Percentiles rank a stretch among this genome's conserved stretches.
These are phyloP conservation scores for Bettongia penicillata DNA, from an alignment of 2,113 vertebrate species.

Conservation along the genomic window DNA sequence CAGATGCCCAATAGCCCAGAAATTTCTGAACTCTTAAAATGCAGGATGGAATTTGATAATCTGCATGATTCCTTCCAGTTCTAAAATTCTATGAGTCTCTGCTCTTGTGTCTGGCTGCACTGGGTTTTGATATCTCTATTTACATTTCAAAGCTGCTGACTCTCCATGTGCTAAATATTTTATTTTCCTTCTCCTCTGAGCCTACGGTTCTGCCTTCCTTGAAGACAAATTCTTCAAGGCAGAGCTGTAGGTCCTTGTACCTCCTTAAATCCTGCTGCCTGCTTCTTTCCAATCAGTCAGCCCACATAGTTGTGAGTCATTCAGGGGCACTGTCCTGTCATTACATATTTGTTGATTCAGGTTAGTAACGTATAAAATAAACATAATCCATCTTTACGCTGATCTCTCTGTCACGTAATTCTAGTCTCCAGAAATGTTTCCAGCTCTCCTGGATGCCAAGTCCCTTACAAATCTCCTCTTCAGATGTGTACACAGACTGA, in stretches of 20 bases:
- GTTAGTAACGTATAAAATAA: conserved; percentile 42
- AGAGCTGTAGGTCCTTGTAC: conserved; percentile 64
- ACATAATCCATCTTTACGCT: conserved; percentile 51
- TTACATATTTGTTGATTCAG: conserved; percentile 65
- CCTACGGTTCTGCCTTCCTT: conserved; percentile 63
- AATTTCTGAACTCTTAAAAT: background rate
- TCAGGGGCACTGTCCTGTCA: conserved; percentile 52
- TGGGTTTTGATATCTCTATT: background rate
- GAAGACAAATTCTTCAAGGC: conserved; percentile 55
- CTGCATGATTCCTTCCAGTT: background rate
- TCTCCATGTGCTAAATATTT: background rate
- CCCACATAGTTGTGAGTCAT: conserved; percentile 74
- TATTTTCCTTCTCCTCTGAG: conserved; percentile 59
- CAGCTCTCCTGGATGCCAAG: background rate
- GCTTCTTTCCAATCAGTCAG: conserved; percentile 58
- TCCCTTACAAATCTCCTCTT: background rate
- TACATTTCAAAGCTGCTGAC: background rate
- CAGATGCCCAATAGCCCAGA: conserved; percentile 5
- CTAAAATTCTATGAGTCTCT: background rate
- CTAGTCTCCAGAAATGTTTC: background rate
- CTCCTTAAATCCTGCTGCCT: conserved; percentile 61
- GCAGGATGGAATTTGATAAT: background rate
- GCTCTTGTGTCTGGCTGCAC: background rate
- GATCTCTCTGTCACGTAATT: conserved; percentile 4
- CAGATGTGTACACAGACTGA: background rate